These are phyloP conservation scores for Mesorhabditis sp. DNA, from an alignment of 2,888 invertebrate genomes.

Conservation along the genomic window DNA sequence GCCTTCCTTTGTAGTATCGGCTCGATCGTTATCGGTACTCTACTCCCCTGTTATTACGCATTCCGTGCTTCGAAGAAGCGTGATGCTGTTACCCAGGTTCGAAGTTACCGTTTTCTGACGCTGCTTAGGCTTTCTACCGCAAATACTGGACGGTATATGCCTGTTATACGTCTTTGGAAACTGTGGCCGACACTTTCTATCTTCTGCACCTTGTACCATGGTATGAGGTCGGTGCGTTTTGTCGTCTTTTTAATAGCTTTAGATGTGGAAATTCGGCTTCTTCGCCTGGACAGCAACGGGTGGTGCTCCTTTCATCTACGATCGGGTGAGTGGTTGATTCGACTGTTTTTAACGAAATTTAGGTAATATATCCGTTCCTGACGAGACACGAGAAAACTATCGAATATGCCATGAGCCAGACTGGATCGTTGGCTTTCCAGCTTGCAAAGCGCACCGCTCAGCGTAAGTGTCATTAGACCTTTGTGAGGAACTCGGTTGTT, in stretches of 20 bases:
- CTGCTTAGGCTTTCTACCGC: not conserved
- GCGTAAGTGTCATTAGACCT: too few species aligned
- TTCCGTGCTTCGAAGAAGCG: not conserved
- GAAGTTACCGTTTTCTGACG: not conserved
- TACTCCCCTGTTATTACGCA: not conserved
- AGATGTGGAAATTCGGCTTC: not conserved
- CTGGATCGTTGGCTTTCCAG: not conserved
- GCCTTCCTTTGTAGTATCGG: not conserved
- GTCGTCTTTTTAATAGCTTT: not conserved
- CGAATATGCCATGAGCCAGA: not conserved
- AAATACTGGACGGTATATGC: conserved; percentile 2
- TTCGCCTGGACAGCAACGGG: not conserved
- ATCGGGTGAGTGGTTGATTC: not conserved
- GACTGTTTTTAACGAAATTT: not conserved
- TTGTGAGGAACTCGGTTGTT: too few species aligned
- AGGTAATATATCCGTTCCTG: conserved; percentile 1
- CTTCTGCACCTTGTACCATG: not conserved
- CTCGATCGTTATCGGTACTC: not conserved
- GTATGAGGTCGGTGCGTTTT: not conserved
- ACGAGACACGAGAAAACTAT: not conserved
- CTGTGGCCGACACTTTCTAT: not conserved
- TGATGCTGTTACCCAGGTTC: not conserved
- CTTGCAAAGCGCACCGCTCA: not conserved
- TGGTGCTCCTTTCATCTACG: conserved; percentile 2
- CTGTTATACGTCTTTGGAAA: not conserved